Base-by-base conservation (phyloP, 2,797 vertebrate genomes). In the Danio kyathit region DNA sequence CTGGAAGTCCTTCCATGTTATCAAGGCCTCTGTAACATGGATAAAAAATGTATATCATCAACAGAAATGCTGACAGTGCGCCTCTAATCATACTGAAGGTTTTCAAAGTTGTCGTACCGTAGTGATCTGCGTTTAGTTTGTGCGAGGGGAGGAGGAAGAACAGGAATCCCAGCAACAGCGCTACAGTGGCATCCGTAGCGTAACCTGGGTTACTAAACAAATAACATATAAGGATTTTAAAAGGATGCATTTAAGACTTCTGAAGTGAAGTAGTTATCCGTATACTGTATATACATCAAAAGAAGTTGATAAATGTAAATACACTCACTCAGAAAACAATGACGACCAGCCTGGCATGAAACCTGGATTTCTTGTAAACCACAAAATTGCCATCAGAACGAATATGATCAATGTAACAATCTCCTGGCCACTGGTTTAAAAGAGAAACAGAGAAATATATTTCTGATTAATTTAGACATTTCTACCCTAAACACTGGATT, bases 1-100 rank as follows among this genome's bases (percentile, higher is more conserved):
- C 91, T 98, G 96, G 88, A 98, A 98, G 82, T 98, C 96, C 84
- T 94, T 94, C 97, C 97, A 99, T 73, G 96, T 94, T 83, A 99
- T 97, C 90, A 98, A 90, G n/a, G 91, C 9, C 84, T 93, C 92
- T 94, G 86, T 67, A 2, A n/a, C 5, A 80, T 46, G 54, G 19
- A 66, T 44, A 87, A 86, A 90, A 86, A 87, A 71, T 63, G 90
- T 85, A 43, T 56, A 91, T 95, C 90, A 60, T 48, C 73, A 80
- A 83, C 63, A 81, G 85, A 86, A 8, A 0, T 46, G 19, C 52
- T 5, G 13, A 48, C 29, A 46, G 19, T 48, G 13, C 21, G 12
- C 19, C 41, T 10, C 46, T 46, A 38, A 43, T 51, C 29, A 21
- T 59, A 60, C 46, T n/a, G 9, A 48, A 67, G n/a, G 54, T 11